Percentiles rank a stretch among this genome's conserved stretches.
Conservation (phyloP, 2,888 invertebrate genomes). For the Catocala nupta region DNA sequence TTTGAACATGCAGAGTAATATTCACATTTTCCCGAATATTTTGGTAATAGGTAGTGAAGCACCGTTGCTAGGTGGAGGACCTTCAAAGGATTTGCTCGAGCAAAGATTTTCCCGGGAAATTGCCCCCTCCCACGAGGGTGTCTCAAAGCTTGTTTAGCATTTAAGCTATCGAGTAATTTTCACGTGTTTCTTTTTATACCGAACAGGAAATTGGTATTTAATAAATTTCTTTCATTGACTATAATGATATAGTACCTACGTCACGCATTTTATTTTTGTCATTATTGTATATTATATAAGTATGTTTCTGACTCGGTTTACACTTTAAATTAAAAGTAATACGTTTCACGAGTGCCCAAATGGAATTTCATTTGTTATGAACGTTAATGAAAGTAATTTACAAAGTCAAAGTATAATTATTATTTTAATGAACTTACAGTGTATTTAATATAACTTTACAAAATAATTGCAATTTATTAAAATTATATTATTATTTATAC, state of each 20-base stretch:
- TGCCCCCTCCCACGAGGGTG: conserved; percentile 36
- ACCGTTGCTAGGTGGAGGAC: conserved; percentile 43
- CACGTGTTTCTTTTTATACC: conserved; percentile 29
- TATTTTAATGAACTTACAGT: too few species aligned
- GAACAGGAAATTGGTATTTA: conserved; percentile 24
- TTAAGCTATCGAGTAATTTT: conserved; percentile 39
- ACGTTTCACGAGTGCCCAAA: too few species aligned
- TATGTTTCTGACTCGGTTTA: too few species aligned
- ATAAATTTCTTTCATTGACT: conserved; percentile 9
- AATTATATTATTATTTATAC: too few species aligned
- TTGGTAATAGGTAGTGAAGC: conserved; percentile 32
- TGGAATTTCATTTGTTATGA: too few species aligned
- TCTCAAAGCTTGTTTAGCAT: conserved; percentile 39
- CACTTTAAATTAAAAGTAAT: too few species aligned
- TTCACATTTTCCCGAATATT: conserved; percentile 34
- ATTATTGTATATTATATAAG: too few species aligned
- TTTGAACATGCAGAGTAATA: conserved; percentile 32
- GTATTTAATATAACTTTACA: too few species aligned
- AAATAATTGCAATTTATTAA: too few species aligned
- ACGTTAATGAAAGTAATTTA: too few species aligned
- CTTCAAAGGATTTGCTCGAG: conserved; percentile 50
- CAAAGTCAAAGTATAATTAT: too few species aligned
- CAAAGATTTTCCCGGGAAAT: conserved; percentile 46
- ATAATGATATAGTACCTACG: background rate
- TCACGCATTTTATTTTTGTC: too few species aligned